Evolutionary conservation across 37 sponge, comb jelly and placozoan species (phyloP).

Genomic region (Oopsacas minuta): DNA sequence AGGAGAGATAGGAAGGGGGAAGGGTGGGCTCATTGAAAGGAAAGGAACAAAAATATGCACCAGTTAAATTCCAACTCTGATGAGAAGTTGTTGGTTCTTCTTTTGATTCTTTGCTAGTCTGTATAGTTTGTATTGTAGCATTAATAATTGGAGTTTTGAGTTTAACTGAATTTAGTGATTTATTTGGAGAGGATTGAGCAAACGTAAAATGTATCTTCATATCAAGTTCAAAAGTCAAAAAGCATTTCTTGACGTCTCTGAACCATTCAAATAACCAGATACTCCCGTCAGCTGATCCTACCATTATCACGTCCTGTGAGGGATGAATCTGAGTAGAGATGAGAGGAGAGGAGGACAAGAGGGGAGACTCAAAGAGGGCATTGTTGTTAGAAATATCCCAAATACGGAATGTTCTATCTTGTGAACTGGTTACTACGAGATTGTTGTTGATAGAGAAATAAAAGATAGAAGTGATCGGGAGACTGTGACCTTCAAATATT

Average conservation of each 20-base stretch:
- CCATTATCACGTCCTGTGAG: not conserved
- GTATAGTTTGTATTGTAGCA: not conserved
- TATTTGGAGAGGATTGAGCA: not conserved
- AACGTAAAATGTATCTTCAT: slow-evolving; percentile 11
- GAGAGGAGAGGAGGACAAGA: not conserved
- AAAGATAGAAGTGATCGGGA: not conserved
- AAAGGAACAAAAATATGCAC: not conserved
- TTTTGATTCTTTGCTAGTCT: not conserved
- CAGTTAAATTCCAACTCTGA: slow-evolving; percentile 17
- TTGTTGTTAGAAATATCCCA: not conserved
- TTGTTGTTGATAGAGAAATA: not conserved
- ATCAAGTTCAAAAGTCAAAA: not conserved
- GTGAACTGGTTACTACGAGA: not conserved
- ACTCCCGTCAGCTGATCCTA: not conserved
- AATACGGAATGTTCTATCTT: slow-evolving; percentile 11
- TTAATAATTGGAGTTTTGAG: not conserved
- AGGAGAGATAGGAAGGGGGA: not conserved
- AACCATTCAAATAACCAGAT: slow-evolving; percentile 8
- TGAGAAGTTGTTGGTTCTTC: not conserved
- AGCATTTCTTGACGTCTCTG: not conserved
- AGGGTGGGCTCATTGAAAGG: not conserved
- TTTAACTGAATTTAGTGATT: not conserved
- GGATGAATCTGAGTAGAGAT: not conserved
- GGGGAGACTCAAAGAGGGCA: not conserved
- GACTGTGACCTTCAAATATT: slow-evolving; percentile 8